Conservation (phyloP, 2,113 vertebrate species). For the Passer montanus region DNA sequence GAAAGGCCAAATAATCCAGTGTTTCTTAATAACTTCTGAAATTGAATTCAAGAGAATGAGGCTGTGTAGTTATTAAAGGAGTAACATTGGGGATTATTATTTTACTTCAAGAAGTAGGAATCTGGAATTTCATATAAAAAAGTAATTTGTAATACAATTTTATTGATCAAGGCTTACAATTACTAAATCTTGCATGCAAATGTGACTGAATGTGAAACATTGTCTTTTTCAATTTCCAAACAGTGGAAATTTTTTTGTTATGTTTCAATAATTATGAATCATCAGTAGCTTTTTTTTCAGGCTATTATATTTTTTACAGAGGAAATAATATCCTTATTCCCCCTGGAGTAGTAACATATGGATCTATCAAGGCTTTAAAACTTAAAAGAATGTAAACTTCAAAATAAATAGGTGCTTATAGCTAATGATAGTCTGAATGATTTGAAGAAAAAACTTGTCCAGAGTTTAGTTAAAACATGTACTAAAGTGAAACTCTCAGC, state of each 20-base stretch:
- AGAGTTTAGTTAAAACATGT: not conserved
- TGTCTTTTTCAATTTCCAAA: conserved; percentile 9
- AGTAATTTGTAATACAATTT: not conserved
- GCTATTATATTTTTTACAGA: conserved; percentile 14
- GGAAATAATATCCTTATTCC: not conserved
- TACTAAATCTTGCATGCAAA: not conserved
- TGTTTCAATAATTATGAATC: conserved; percentile 26
- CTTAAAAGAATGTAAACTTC: not conserved
- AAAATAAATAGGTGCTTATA: not conserved
- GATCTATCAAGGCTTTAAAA: not conserved
- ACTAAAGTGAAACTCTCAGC: not conserved
- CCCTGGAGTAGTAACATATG: not conserved
- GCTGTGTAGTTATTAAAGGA: not conserved
- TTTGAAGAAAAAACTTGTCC: not conserved
- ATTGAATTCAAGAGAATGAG: not conserved
- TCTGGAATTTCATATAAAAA: not conserved
- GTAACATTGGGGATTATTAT: not conserved
- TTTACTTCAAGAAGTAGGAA: not conserved
- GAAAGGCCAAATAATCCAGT: not conserved
- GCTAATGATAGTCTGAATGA: not conserved
- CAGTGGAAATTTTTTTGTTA: not conserved
- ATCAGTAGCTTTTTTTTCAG: not conserved
- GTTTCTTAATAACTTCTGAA: not conserved
- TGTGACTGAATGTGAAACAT: not conserved
- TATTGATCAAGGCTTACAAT: not conserved